Conservation (phyloP, 2,113 vertebrate species). For the Protobothrops mucrosquamatus region DNA sequence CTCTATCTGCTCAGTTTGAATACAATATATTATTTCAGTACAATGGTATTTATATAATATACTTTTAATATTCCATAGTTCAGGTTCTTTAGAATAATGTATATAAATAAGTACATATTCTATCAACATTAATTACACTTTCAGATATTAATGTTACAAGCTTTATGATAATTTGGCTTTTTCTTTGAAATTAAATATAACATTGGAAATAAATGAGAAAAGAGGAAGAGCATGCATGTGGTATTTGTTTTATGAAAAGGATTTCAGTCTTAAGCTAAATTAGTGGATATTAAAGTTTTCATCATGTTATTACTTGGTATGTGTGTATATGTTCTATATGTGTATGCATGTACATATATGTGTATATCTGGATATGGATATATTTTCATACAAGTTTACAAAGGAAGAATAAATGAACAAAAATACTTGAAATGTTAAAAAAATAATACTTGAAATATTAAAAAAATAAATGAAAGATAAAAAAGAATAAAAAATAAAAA, state of each 20-base stretch:
- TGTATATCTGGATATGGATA: neutral
- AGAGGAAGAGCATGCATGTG: neutral
- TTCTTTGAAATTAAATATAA: neutral
- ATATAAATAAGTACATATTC: neutral
- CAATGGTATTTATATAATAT: neutral
- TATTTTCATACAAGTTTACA: neutral
- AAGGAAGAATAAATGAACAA: neutral
- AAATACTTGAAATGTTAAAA: neutral
- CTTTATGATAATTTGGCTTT: neutral
- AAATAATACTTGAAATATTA: neutral
- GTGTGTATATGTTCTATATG: neutral
- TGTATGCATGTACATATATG: neutral
- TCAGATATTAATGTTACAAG: neutral
- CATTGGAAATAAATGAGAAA: neutral
- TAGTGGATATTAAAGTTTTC: neutral
- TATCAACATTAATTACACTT: neutral
- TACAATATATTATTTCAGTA: neutral
- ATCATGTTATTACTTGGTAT: neutral
- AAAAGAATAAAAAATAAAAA: neutral
- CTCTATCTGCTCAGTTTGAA: neutral
- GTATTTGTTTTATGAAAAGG: neutral
- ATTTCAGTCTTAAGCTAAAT: neutral
- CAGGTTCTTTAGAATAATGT: neutral
- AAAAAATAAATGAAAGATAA: neutral
- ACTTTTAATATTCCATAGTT: neutral